A percentile compares a stretch with the other conserved stretches of the same genome.
Evolutionary conservation across 2,888 invertebrate species (phyloP).

Genomic region (Harpalus rufipes): DNA sequence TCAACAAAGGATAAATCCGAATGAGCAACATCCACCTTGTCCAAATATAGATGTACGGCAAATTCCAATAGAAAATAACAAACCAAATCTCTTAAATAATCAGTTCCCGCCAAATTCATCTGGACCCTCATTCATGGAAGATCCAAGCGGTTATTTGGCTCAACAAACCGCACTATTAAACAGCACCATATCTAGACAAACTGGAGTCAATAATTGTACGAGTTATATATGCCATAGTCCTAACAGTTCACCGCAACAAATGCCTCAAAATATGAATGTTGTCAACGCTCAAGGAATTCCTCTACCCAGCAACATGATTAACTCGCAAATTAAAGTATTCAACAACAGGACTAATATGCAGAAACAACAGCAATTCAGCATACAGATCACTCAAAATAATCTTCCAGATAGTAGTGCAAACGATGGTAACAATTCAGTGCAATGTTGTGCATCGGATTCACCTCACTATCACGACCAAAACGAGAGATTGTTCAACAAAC

Average conservation of each 20-base stretch:
- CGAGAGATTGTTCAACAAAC: conserved; percentile 57
- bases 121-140: conserved; percentile 92
- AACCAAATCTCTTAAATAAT: conserved; percentile 74
- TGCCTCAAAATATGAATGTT: conserved; percentile 71
- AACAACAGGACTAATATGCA: conserved; percentile 60
- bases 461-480: conserved; percentile 75
- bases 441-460: conserved; percentile 79
- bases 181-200: conserved; percentile 87
- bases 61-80: conserved; percentile 77
- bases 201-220: conserved; percentile 73
- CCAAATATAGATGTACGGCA: conserved; percentile 82
- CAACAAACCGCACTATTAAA: conserved; percentile 93
- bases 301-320: conserved; percentile 75
- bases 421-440: conserved; percentile 73
- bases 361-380: conserved; percentile 68
- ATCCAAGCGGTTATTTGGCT: conserved; percentile 93
- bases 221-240: conserved; percentile 75
- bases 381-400: conserved; percentile 70
- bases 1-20: conserved; percentile 69
- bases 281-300: conserved; percentile 75
- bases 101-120: conserved; percentile 73
- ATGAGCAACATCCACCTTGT: conserved; percentile 76
- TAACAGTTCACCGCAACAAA: conserved; percentile 69
- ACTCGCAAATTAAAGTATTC: conserved; percentile 71
- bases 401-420: conserved; percentile 73